Percentiles rank a stretch among this genome's conserved stretches.
phyloP scores from a whole-genome alignment of 2,113 vertebrate genomes.

The Malurus melanocephalus region DNA sequence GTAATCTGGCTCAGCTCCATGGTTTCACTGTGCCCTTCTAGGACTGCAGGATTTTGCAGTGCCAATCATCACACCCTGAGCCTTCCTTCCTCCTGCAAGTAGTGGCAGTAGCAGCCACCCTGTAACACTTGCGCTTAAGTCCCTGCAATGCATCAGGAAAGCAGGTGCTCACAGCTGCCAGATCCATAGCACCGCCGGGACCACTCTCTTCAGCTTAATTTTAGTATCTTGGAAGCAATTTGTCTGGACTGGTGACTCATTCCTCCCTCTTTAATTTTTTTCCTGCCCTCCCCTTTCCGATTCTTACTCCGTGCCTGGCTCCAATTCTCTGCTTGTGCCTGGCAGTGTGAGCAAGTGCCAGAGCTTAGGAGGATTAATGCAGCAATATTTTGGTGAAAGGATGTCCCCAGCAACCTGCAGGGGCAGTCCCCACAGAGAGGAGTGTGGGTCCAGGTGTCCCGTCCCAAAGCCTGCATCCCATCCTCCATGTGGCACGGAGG shows the following conservation, averaged over 20 bases:
- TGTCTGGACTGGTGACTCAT: slow-evolving; percentile 65
- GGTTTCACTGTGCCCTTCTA: not conserved
- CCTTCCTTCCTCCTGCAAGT: not conserved
- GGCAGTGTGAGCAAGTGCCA: not conserved
- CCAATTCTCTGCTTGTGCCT: not conserved
- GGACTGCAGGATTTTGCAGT: slow-evolving; percentile 36
- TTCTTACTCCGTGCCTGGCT: not conserved
- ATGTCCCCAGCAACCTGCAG: not conserved
- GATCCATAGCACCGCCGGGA: slow-evolving; percentile 23
- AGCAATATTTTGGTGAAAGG: not conserved
- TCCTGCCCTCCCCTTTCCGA: not conserved
- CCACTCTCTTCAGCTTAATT: slow-evolving; percentile 51
- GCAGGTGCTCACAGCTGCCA: slow-evolving; percentile 45
- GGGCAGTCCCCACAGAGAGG: rapidly evolving
- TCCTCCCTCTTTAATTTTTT: not conserved
- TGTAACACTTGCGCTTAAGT: not conserved
- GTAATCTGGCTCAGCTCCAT: not conserved
- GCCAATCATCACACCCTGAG: not conserved
- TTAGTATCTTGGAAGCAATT: slow-evolving; percentile 56
- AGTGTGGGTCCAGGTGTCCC: not conserved
- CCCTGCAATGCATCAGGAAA: slow-evolving; percentile 60
- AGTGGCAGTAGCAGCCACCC: not conserved
- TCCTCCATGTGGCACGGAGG: rapidly evolving
- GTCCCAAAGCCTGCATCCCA: not conserved
- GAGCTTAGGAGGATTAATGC: not conserved